These are phyloP conservation scores for Crocodylus rhombifer DNA, from an alignment of 2,797 vertebrate genomes.

Conservation along the genomic window DNA sequence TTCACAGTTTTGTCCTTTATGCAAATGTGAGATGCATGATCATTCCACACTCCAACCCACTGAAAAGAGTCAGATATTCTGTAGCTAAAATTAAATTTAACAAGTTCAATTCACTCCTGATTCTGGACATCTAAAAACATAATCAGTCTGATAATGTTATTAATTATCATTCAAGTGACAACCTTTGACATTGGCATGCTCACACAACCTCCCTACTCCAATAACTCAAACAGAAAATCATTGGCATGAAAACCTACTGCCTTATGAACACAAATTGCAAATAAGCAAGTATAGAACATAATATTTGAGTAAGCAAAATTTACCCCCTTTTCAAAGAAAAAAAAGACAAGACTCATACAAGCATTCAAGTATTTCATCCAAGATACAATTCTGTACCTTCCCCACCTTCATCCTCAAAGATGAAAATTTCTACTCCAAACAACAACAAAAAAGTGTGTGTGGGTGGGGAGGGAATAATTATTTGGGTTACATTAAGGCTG, in stretches of 20 bases:
- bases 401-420: conserved; percentile 41
- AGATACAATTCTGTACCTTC: conserved; percentile 30
- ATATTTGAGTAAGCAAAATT: conserved; percentile 51
- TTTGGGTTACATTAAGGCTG: conserved; percentile 60
- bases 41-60: conserved; percentile 22
- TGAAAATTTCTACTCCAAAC: conserved; percentile 63
- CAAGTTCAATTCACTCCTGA: conserved; percentile 68
- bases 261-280: conserved; percentile 70
- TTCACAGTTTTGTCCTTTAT: conserved; percentile 56
- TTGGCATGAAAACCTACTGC: conserved; percentile 68
- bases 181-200: conserved; percentile 77
- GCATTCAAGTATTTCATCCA: conserved; percentile 39
- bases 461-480: conserved; percentile 22
- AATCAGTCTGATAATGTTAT: conserved; percentile 76
- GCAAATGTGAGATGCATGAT: conserved; percentile 49
- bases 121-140: conserved; percentile 74
- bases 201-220: conserved; percentile 70
- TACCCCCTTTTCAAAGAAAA: conserved; percentile 59
- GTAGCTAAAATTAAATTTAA: conserved; percentile 70
- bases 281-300: conserved; percentile 62
- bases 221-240: conserved; percentile 75
- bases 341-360: conserved; percentile 56
- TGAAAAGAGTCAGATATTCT: not conserved
- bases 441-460: conserved; percentile 34
- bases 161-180: conserved; percentile 76